Evolutionary conservation across 1,140 invertebrate species (phyloP).

Genomic region (Heliothis virescens): DNA sequence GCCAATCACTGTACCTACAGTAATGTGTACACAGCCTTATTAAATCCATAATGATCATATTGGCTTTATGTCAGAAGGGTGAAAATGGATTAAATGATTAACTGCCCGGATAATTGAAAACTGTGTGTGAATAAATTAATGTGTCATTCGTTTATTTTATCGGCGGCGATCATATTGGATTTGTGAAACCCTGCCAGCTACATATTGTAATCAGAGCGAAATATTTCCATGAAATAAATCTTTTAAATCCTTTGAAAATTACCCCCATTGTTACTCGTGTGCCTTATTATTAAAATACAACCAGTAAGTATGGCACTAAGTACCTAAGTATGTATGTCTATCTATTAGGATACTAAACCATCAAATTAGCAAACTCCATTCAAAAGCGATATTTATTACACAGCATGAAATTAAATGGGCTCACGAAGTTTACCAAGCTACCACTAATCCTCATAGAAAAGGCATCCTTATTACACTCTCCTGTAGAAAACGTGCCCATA

Average conservation of each 20-base stretch:
- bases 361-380: too few species aligned
- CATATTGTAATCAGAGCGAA: too few species aligned
- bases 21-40: neutral
- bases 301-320: too few species aligned
- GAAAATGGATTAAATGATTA: slow-evolving; percentile 32
- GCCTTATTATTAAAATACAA: too few species aligned
- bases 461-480: neutral
- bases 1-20: neutral
- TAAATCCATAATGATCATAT: slow-evolving; percentile 24
- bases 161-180: neutral
- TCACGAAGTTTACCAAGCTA: neutral
- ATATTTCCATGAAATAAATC: too few species aligned
- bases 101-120: slow-evolving; percentile 20
- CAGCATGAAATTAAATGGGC: too few species aligned
- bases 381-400: too few species aligned
- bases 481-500: neutral
- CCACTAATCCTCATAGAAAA: slow-evolving; percentile 18
- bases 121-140: slow-evolving; percentile 20
- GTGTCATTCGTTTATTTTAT: slow-evolving; percentile 5
- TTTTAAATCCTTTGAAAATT: too few species aligned
- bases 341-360: too few species aligned
- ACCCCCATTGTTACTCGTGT: too few species aligned
- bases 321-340: too few species aligned
- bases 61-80: slow-evolving; percentile 14
- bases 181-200: too few species aligned